Evolutionary conservation across 2,113 vertebrate genomes (phyloP), one percentile per base, ranked within the genome.

Genomic region (Sinosuthora webbiana): DNA sequence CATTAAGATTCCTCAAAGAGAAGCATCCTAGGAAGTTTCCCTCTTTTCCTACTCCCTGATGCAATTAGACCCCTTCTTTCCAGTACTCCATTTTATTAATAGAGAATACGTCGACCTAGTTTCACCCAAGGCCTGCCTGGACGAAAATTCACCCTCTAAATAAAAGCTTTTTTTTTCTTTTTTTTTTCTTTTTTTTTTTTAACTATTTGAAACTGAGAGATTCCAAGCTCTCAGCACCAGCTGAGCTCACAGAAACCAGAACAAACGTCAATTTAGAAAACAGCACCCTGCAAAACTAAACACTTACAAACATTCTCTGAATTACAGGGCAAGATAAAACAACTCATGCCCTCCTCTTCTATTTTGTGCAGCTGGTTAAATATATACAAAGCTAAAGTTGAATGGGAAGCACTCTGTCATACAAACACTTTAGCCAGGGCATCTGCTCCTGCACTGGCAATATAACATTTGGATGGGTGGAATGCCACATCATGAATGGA

Each of bases 381-480:
- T 97, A 98, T 98, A 97, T 96, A 98, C 97, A 97, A 96, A 98
- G 97, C 98, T 97, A 98, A 96, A 96, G 96, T 92, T 93, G 90
- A 93, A 87, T 96, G 94, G 77, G 93, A 97, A 95, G 95, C 90
- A 96, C 83, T 92, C 91, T 95, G 98, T 99, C 99, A 99, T 99
- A 99, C 99, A 87, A 99, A 99, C 96, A 99, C 99, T 98, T 99
- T 99, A 78, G 99, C 99, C 93, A 99, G 98, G n/a, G 99, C 99
- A 45, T 99, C 99, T 15, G 99, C 99, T 87, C 99, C 99, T 69
- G 99, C 99, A 88, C 99, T 99, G 96, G 99, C 99, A 89, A 99
- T 99, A 94, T 99, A 99, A 97, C 99, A 99, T 98, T 99, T 99
- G 77, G 99, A 98, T 62, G 99, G 99, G 91, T 99, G 99, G 95